These are phyloP conservation scores for Hylia prasina DNA, from an alignment of 2,113 vertebrate genomes.

Conservation along the genomic window DNA sequence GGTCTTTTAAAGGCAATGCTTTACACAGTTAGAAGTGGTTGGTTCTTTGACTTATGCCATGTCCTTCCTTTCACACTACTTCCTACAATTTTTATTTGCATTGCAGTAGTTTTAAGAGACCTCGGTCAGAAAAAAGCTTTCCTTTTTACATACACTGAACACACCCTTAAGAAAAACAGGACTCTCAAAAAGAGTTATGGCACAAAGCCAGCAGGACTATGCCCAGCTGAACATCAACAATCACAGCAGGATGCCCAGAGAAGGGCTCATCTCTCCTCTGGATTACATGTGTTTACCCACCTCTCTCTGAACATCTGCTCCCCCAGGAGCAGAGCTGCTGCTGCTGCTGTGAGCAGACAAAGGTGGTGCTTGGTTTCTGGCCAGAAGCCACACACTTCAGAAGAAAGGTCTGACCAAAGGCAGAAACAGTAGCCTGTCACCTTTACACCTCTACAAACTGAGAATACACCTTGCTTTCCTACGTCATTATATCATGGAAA, in stretches of 20 bases:
- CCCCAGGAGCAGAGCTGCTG: background rate
- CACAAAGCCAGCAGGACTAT: background rate
- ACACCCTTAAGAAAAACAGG: background rate
- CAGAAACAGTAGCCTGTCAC: background rate
- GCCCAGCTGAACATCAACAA: background rate
- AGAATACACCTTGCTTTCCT: background rate
- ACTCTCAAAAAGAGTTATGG: background rate
- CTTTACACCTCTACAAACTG: background rate
- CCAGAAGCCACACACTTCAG: background rate
- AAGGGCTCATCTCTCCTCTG: background rate
- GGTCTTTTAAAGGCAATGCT: background rate
- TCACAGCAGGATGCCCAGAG: background rate
- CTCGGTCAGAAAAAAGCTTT: background rate
- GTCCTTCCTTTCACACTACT: background rate
- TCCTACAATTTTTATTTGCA: background rate
- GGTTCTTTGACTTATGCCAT: background rate
- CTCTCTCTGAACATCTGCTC: background rate
- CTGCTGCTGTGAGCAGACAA: background rate
- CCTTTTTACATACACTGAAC: background rate
- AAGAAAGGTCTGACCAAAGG: background rate
- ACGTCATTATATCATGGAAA: background rate
- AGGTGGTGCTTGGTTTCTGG: background rate
- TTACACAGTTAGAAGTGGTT: background rate
- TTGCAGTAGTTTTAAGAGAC: background rate
- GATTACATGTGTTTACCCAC: background rate